These are phyloP conservation scores for Temnopleurus reevesii DNA, from an alignment of 53 echinoderm and acorn worm species.

Conservation along the genomic window DNA sequence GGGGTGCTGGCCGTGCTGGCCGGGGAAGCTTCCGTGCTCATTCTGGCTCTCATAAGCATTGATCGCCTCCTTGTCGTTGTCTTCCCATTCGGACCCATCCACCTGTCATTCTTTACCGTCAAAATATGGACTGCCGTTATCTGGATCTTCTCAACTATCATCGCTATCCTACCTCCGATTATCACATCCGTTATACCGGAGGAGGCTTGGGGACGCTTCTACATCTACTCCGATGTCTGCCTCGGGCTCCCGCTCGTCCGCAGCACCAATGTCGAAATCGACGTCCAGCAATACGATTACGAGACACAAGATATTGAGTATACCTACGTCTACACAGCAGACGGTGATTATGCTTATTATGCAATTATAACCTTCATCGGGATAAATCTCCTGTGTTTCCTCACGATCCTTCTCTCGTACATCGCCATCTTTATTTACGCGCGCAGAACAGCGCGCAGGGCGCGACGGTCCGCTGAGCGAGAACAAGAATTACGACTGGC, in stretches of 20 bases:
- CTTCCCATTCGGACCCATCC: conserved; percentile 50
- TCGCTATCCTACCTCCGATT: conserved; percentile 55
- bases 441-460: conserved; percentile 37
- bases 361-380: conserved; percentile 68
- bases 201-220: conserved; percentile 1
- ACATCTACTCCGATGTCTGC: conserved; percentile 70
- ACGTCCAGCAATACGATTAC: neutral
- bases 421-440: conserved; percentile 64
- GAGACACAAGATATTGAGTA: neutral
- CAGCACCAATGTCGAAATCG: conserved; percentile 39
- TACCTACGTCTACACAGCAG: neutral
- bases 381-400: conserved; percentile 68
- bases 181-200: conserved; percentile 15
- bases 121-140: conserved; percentile 29
- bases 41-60: conserved; percentile 67
- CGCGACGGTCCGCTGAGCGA: conserved; percentile 44
- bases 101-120: conserved; percentile 34
- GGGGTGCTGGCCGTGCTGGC: conserved; percentile 67
- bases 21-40: conserved; percentile 73
- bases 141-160: conserved; percentile 56
- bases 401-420: conserved; percentile 61
- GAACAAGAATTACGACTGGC: conserved; percentile 63
- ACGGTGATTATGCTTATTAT: conserved; percentile 46
- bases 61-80: conserved; percentile 68
- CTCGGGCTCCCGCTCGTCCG: conserved; percentile 68